Evolutionary conservation across 2,797 vertebrate species (phyloP), one percentile per base, ranked within the genome.

Genomic region (Galago senegalensis): DNA sequence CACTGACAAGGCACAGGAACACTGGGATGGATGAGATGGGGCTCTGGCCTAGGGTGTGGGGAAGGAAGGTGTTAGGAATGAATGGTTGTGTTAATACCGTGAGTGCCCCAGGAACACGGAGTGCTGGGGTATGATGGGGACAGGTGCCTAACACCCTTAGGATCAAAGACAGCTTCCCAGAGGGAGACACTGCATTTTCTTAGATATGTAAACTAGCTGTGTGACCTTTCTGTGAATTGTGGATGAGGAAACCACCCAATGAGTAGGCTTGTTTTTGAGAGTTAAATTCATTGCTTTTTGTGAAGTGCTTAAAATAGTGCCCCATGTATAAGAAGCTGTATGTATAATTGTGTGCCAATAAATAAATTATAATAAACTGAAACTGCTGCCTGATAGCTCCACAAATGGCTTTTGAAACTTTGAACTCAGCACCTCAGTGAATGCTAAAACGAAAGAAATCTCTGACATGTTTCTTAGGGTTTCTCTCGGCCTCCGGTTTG

Each of bases 391-490:
- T 25, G 0, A 7, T 20, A 17, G 25, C 7, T 77, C 29, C 65
- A 72, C 84, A 85, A 5, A 87, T 79, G 72, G 43, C 77, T 94
- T 72, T 37, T 49, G 91, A 49, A 93, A 9, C 84, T 40, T 75
- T 87, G 56, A 72, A 46, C 17, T 89, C 79, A 53, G 56, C 61
- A 25, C 53, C 82, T 75, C 23, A 12, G 67, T 56, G 25, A 89
- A 76, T 65, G 67, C 79, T 85, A 70, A 87, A 83, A 70, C 84
- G 69, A n/a, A 89, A 65, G 73, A 83, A 87, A 81, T 77, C 29
- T 43, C 93, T 87, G 63, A 82, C 80, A 67, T 10, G 14, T 76
- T 89, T 87, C 86, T 63, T 93, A 20, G 63, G 58, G 53, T 25
- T 56, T 65, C 63, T 79, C 75, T 93, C 1, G 0, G 63, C 46